Conservation (phyloP, 2,797 vertebrate genomes). For the Falco columbarius region DNA sequence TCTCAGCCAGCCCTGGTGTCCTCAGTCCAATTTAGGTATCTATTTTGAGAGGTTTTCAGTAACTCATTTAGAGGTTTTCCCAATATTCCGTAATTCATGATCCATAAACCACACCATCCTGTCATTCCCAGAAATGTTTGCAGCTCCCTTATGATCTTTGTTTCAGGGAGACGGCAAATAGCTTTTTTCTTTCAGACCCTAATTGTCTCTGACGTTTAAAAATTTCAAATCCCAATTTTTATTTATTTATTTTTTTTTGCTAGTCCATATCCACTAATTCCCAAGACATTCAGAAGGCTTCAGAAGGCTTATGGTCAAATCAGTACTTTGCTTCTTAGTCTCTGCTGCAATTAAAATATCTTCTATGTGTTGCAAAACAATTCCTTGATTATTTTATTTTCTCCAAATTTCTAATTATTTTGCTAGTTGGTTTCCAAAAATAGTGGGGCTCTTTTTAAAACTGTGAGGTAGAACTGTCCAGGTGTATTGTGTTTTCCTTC, state of each 20-base stretch:
- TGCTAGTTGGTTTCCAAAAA: not conserved
- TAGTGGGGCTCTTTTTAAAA: not conserved
- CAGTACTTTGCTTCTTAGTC: not conserved
- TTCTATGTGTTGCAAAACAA: not conserved
- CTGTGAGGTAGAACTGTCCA: not conserved
- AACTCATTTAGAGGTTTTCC: not conserved
- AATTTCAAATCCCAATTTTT: not conserved
- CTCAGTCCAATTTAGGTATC: too few species aligned
- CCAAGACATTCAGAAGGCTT: not conserved
- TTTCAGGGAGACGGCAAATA: not conserved
- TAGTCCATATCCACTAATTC: not conserved
- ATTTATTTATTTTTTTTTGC: not conserved
- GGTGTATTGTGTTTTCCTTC: not conserved
- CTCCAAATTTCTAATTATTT: not conserved
- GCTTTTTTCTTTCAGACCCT: not conserved
- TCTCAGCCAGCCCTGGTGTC: too few species aligned
- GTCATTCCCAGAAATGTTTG: not conserved
- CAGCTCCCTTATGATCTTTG: not conserved
- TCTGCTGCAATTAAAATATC: not conserved
- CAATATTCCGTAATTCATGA: not conserved
- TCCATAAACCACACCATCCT: not conserved
- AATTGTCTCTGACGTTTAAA: too few species aligned
- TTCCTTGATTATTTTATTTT: not conserved
- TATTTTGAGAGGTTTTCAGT: not conserved
- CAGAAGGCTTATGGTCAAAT: too few species aligned